Percentiles rank a stretch among this genome's conserved stretches.
Evolutionary conservation across 2,888 invertebrate species (phyloP).

Genomic region (Philopedon plagiatum): DNA sequence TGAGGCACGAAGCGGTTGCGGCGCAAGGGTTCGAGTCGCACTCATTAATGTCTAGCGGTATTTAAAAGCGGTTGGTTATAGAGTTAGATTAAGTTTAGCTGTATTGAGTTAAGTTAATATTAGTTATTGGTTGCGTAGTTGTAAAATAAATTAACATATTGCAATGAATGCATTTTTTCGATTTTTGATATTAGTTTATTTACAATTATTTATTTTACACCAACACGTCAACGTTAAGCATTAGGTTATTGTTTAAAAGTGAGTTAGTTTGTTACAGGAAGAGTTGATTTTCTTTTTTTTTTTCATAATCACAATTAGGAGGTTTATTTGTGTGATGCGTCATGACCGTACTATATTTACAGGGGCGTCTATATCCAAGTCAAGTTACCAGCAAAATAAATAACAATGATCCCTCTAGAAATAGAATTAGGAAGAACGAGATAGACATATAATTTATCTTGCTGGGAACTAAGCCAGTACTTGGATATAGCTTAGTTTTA

Average conservation of each 20-base stretch:
- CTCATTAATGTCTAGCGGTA: constrained; percentile 78
- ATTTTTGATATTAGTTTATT: neutral
- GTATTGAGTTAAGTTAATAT: constrained; percentile 40
- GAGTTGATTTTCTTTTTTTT: constrained; percentile 33
- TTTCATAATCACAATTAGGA: neutral
- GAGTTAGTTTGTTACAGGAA: constrained; percentile 36
- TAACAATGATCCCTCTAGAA: too few species aligned
- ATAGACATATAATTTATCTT: too few species aligned
- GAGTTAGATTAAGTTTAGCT: constrained; percentile 24
- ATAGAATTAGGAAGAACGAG: too few species aligned
- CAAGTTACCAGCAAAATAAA: too few species aligned
- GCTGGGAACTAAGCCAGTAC: too few species aligned
- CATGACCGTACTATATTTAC: neutral
- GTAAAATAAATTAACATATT: neutral
- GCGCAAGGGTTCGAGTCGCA: constrained; percentile 80
- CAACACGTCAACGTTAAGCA: constrained; percentile 3
- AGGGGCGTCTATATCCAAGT: too few species aligned
- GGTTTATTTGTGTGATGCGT: neutral
- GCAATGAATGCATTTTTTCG: neutral
- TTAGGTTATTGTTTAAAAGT: constrained; percentile 9
- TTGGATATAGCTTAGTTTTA: too few species aligned
- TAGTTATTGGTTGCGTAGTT: neutral
- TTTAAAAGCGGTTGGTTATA: constrained; percentile 18
- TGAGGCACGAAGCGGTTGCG: constrained; percentile 79
- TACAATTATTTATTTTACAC: neutral